Evolutionary conservation across 2,797 vertebrate species (phyloP), one percentile per base, ranked within the genome.

Genomic region (Takifugu rubripes): DNA sequence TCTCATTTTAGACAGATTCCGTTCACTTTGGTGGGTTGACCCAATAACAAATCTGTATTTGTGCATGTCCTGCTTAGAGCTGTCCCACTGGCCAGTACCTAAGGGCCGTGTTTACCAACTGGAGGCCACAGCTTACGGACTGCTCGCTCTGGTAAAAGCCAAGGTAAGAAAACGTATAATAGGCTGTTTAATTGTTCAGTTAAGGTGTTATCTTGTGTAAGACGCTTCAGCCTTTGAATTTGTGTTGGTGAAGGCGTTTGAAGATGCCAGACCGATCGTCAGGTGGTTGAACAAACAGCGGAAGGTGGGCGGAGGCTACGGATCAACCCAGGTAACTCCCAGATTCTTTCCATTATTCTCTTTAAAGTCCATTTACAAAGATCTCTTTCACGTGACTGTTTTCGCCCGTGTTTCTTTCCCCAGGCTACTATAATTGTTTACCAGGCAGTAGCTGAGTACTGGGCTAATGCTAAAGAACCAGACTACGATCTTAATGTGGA

Each of bases 51-150:
- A 40, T 12, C 36, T 4, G 11, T 10, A 40, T 40, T 3, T 14
- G 12, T 40, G 11, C 12, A 14, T 40, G 36, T 14, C 36, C 14
- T 40, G 36, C 12, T 3, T 61, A 92, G 93, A 52, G 0, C 2
- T 17, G 1, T 69, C 27, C 16, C 72, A 86, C 26, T 96, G 94
- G 95, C 72, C 73, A 16, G 89, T 91, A 5, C 31, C 25, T 5
- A 76, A 73, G 0, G 56, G 84, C 45, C 64, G 0, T 0, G 51
- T 90, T 9, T 91, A 86, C 81, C 91, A 87, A 1, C 84, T 94
- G 27, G 95, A 97, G 69, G 93, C 93, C 64, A 94, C 94, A 0
- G 93, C 92, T 16, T 97, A 96, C 0, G 93, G 91, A 0, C 83
- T 96, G 54, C 74, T 96, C 54, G 92, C 94, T 56, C 78, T 95